phyloP scores from a whole-genome alignment of 2,888 invertebrate genomes.

The Lasioglossum vierecki region DNA sequence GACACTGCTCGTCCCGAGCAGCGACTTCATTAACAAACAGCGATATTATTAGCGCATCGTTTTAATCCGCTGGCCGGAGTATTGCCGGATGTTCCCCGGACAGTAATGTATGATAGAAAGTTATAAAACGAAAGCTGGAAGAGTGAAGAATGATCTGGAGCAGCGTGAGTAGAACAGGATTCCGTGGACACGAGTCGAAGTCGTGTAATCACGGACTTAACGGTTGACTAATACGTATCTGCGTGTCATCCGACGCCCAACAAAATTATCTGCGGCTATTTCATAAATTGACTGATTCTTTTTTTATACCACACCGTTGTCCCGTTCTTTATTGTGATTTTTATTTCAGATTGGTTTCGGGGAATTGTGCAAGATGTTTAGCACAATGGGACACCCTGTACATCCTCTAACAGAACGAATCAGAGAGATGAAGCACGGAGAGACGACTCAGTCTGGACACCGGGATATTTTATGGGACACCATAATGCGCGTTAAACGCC shows the following conservation, averaged over 20 bases:
- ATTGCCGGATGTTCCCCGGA: background rate
- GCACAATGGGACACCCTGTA: background rate
- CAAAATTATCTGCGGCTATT: background rate
- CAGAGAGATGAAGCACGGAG: constrained; percentile 30
- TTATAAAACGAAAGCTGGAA: constrained; percentile 26
- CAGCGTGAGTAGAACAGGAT: constrained; percentile 16
- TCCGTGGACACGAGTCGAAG: constrained; percentile 2
- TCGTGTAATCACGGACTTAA: background rate
- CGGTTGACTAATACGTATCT: background rate
- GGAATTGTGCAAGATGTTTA: background rate
- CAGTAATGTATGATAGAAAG: constrained; percentile 9
- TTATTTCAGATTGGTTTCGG: background rate
- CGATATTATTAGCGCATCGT: background rate
- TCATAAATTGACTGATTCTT: background rate
- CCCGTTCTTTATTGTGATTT: too few relatives aligned
- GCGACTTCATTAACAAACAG: background rate
- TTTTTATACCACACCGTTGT: background rate
- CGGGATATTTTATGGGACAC: constrained; percentile 57
- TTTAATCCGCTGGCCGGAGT: background rate
- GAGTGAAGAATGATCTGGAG: constrained; percentile 26
- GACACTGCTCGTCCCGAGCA: background rate
- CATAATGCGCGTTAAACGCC: constrained; percentile 63
- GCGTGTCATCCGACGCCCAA: background rate
- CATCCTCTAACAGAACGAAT: constrained; percentile 3
- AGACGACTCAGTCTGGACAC: constrained; percentile 40